A percentile compares a stretch with the other conserved stretches of the same genome.
Conservation (phyloP, 2,113 vertebrate species). For the Xenopus borealis region DNA sequence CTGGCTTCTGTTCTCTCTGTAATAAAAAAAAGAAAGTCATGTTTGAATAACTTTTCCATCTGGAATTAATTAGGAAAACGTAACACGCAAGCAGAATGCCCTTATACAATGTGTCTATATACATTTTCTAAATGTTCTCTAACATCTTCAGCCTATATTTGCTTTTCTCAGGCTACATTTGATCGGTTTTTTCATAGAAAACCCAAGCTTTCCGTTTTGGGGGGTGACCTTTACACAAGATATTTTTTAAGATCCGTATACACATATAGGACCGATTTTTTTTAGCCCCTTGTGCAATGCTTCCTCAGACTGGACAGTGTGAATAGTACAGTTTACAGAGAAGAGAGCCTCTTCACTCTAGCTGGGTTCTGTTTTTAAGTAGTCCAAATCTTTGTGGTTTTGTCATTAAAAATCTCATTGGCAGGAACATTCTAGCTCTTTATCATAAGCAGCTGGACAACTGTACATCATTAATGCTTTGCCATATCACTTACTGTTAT, state of each 20-base stretch:
- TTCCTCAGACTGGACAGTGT: constrained; percentile 56
- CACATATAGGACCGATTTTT: too few relatives aligned
- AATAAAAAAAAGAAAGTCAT: constrained; percentile 52
- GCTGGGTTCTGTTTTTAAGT: constrained; percentile 56
- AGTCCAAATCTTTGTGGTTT: constrained; percentile 64
- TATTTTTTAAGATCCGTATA: too few relatives aligned
- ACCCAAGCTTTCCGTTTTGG: too few relatives aligned
- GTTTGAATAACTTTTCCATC: constrained; percentile 64
- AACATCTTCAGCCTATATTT: too few relatives aligned
- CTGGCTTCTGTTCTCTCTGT: constrained; percentile 64
- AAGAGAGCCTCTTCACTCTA: constrained; percentile 52
- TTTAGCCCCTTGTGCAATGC: constrained; percentile 47
- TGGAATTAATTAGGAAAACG: constrained; percentile 65
- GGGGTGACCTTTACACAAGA: too few relatives aligned
- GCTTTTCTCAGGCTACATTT: too few relatives aligned
- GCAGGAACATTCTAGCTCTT: constrained; percentile 59
- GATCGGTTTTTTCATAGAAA: too few relatives aligned
- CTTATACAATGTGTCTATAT: too few relatives aligned
- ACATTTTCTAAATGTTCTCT: too few relatives aligned
- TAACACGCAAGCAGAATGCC: constrained; percentile 58
- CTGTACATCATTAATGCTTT: constrained; percentile 58
- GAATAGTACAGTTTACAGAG: constrained; percentile 60
- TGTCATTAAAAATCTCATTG: constrained; percentile 67
- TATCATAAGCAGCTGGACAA: constrained; percentile 66
- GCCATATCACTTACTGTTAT: constrained; percentile 51